Evolutionary conservation across 2,797 vertebrate genomes (phyloP).

Genomic region (Austrolebias charrua): DNA sequence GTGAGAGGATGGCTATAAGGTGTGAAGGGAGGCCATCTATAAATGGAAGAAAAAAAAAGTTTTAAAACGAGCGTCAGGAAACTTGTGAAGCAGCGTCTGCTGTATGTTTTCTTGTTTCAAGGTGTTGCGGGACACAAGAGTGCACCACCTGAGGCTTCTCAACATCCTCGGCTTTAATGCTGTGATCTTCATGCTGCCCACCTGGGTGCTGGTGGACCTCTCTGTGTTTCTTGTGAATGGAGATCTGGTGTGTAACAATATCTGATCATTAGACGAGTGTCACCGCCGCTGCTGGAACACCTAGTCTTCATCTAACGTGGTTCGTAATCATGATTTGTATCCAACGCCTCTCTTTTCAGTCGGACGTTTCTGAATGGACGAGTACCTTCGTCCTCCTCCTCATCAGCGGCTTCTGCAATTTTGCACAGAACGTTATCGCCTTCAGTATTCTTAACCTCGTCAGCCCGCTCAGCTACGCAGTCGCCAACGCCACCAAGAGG

Average conservation of each 20-base stretch:
- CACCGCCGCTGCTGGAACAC: not conserved
- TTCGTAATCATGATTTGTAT: not conserved
- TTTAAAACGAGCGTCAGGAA: not conserved
- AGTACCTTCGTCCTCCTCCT: constrained; percentile 89
- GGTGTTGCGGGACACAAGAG: constrained; percentile 90
- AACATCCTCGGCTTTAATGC: constrained; percentile 95
- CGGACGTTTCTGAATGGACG: constrained; percentile 81
- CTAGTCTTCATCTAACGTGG: not conserved
- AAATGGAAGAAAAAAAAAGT: no score
- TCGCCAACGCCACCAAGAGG: constrained; percentile 96
- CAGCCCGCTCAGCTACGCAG: constrained; percentile 97
- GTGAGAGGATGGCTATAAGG: no score
- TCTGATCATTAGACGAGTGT: not conserved
- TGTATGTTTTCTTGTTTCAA: constrained; percentile 40
- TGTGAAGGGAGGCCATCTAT: no score
- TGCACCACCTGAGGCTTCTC: constrained; percentile 92
- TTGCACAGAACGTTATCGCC: constrained; percentile 97
- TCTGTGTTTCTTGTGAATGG: constrained; percentile 92
- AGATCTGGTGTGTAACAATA: constrained; percentile 85
- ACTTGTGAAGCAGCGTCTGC: no score
- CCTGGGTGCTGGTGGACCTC: constrained; percentile 95
- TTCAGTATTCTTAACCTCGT: constrained; percentile 97
- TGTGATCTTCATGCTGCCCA: constrained; percentile 96
- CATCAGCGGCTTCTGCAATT: constrained; percentile 97
- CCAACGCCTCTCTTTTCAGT: constrained; percentile 64